Evolutionary conservation across 1,140 invertebrate genomes (phyloP), one percentile per base, ranked within the genome.

Genomic region (Neotoxoptera formosana): DNA sequence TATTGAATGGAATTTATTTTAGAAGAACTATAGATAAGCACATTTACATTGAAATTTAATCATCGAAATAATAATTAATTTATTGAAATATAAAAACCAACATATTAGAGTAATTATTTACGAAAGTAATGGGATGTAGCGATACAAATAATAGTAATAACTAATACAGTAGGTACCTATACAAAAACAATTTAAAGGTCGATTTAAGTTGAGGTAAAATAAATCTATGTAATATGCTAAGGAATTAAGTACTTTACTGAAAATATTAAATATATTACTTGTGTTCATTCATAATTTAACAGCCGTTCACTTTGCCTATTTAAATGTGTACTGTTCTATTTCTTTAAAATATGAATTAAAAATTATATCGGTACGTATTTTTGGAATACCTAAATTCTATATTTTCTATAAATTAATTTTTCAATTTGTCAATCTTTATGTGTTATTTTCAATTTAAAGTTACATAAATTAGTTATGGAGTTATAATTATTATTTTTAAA

Each of bases 1-100:
- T 84, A n/a, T 93, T 93, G 81, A 93, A 93, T 93, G 81, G 48
- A 47, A 89, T 36, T 89, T 34, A 1, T 30, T 7, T 60, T 45
- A 11, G 9, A 60, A 7, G 14, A 60, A 41, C 23, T n/a, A 17
- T 76, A 76, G 60, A n/a, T 6, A 76, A 76, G 60, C 60, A 76
- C 14, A 76, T 76, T 14, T 76, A 76, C 30, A 17, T 76, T 30
- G 60, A 76, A 76, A 76, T 76, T 76, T 34, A 30, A n/a, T 23
- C n/a, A 51, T 20, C 3, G 41, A 25, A 41, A 11, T 88, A 51
- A 51, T 88, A 34, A 48, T 84, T 47, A 47, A 41, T 86, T 86
- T 47, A 47, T 25, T 4, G n/a, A 86, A 86, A 47, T 86, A 47
- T 47, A 86, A 47, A 86, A 86, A 86, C 84, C 30, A 88, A n/a